Evolutionary conservation across 2,888 invertebrate genomes (phyloP).

Genomic region (Drosophila conformis): DNA sequence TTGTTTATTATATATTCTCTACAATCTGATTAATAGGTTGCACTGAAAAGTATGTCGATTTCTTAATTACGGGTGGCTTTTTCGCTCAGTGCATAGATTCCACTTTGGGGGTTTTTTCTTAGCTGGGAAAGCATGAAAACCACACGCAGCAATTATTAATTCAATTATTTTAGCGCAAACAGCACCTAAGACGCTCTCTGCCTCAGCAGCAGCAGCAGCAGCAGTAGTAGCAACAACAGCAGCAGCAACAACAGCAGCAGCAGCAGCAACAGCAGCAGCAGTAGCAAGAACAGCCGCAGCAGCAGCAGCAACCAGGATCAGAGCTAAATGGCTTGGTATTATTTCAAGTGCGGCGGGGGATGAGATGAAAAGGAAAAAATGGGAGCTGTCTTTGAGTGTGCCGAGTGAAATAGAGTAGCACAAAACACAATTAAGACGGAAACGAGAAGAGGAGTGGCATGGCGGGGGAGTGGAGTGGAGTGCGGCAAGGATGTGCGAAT

Average conservation of each 20-base stretch:
- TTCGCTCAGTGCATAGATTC: neutral
- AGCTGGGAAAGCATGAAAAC: conserved; percentile 83
- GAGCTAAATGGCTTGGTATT: conserved; percentile 73
- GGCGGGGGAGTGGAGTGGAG: neutral
- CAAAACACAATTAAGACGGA: conserved; percentile 74
- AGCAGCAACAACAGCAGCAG: neutral
- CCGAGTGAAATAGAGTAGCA: conserved; percentile 76
- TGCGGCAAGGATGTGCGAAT: conserved; percentile 23
- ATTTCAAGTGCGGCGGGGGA: conserved; percentile 40
- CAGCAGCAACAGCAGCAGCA: too few species aligned
- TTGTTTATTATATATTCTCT: neutral
- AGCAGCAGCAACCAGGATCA: conserved; percentile 11
- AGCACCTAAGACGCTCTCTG: conserved; percentile 74
- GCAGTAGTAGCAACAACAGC: conserved; percentile 8
- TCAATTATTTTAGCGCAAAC: conserved; percentile 84
- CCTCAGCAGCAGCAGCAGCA: conserved; percentile 22
- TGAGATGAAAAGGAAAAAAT: conserved; percentile 28
- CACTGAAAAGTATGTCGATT: neutral
- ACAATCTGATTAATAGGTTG: neutral
- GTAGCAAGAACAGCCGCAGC: too few species aligned
- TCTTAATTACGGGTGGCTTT: neutral
- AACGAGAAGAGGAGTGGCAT: conserved; percentile 51
- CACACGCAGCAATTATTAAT: conserved; percentile 84
- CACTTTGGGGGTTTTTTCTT: conserved; percentile 60
- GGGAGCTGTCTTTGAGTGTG: conserved; percentile 47